Evolutionary conservation across 2,797 vertebrate genomes (phyloP).

Genomic region (Heteromormyrus szaboi): DNA sequence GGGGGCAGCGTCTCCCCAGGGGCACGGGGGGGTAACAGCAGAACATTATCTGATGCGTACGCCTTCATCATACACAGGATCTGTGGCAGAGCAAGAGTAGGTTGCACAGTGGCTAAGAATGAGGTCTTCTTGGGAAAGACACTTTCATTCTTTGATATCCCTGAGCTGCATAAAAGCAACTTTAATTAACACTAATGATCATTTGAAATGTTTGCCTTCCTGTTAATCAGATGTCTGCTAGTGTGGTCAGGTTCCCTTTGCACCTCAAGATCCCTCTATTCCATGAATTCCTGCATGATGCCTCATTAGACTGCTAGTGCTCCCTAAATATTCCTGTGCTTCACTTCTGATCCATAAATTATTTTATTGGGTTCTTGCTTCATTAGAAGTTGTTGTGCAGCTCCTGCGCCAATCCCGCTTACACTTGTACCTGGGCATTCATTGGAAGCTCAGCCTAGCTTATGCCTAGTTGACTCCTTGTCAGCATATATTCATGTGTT

Average conservation of each 20-base stretch:
- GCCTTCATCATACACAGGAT: slow-evolving; percentile 65
- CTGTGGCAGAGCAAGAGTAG: slow-evolving; percentile 45
- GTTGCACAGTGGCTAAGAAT: background rate
- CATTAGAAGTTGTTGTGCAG: background rate
- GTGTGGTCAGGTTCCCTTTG: background rate
- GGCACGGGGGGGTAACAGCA: slow-evolving; percentile 71
- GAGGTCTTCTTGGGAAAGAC: background rate
- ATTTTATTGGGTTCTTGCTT: background rate
- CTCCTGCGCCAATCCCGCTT: background rate
- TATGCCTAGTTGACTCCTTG: background rate
- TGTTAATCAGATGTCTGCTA: background rate
- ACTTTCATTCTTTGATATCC: background rate
- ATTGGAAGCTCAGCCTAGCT: background rate
- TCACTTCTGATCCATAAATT: background rate
- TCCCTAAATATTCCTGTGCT: background rate
- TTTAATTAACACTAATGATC: background rate
- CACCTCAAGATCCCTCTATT: background rate
- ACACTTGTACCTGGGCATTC: background rate
- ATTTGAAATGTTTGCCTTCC: background rate
- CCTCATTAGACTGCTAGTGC: background rate
- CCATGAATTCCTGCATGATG: background rate
- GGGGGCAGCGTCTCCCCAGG: slow-evolving; percentile 68
- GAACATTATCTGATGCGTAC: slow-evolving; percentile 59
- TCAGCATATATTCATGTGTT: background rate
- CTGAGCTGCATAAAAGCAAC: background rate